Conservation (phyloP, 2,888 invertebrate species). For the Megalurothrips usitatus region DNA sequence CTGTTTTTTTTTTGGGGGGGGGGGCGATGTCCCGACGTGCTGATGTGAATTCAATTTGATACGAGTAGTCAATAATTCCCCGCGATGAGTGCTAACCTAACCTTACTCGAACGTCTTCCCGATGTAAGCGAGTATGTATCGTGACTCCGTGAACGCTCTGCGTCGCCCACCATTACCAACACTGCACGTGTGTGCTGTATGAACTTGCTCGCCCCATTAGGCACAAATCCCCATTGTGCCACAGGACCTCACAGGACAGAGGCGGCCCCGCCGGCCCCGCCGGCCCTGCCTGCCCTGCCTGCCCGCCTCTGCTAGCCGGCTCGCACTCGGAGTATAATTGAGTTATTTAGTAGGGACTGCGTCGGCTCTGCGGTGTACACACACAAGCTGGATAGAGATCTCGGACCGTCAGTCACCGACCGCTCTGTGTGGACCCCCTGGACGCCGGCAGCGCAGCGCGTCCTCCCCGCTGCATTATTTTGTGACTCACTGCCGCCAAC, state of each 20-base stretch:
- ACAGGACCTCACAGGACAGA: no score
- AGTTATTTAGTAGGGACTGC: not conserved
- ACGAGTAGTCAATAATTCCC: no score
- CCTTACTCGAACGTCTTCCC: no score
- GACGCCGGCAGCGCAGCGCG: not conserved
- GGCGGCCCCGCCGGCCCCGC: not conserved
- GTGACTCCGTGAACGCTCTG: no score
- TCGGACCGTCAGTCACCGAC: not conserved
- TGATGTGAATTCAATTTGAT: no score
- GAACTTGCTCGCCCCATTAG: slow-evolving; percentile 6
- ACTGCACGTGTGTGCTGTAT: not conserved
- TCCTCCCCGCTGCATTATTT: not conserved
- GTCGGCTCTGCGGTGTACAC: not conserved
- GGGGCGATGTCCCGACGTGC: no score
- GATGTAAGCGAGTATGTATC: no score
- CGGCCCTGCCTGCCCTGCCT: no score
- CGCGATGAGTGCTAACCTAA: no score
- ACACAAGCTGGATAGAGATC: not conserved
- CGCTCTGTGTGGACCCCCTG: no score
- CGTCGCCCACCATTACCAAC: not conserved
- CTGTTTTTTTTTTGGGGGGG: not conserved
- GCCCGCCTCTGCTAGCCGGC: not conserved
- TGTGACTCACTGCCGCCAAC: no score
- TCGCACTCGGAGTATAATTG: not conserved
- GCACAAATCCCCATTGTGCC: slow-evolving; percentile 14